Percentiles rank a stretch among this genome's conserved stretches.
Conservation (phyloP, 2,797 vertebrate species). For the Aeoliscus strigatus region DNA sequence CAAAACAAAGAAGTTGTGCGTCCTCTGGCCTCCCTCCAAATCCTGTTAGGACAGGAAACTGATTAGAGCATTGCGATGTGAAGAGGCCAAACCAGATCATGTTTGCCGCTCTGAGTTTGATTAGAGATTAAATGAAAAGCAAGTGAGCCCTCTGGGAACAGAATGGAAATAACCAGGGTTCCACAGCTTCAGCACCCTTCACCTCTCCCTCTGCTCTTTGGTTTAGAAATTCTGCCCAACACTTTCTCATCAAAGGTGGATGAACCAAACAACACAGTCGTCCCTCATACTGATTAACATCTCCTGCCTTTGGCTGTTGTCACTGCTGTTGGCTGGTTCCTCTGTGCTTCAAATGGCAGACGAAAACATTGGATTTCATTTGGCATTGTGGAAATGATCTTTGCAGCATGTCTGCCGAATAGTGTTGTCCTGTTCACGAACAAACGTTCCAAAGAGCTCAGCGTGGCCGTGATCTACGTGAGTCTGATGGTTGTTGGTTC, state of each 20-base stretch:
- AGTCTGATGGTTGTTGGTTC: too few species aligned
- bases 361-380: neutral
- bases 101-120: conserved; percentile 67
- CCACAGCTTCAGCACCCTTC: conserved; percentile 17
- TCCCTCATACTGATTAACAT: conserved; percentile 53
- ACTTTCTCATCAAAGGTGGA: conserved; percentile 47
- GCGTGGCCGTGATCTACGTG: too few species aligned
- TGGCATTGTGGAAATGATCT: neutral
- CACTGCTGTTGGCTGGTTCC: too few species aligned
- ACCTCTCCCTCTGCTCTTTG: conserved; percentile 31
- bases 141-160: conserved; percentile 37
- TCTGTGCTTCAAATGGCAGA: too few species aligned
- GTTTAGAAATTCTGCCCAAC: conserved; percentile 28
- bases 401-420: too few species aligned
- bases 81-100: conserved; percentile 71
- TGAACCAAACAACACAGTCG: conserved; percentile 38
- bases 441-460: too few species aligned
- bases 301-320: too few species aligned
- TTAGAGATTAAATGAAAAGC: conserved; percentile 72
- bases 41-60: conserved; percentile 51
- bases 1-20: conserved; percentile 30
- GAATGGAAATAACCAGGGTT: conserved; percentile 46
- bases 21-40: conserved; percentile 61
- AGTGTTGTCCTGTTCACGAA: too few species aligned
- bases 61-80: conserved; percentile 55